Evolutionary conservation across 2,888 invertebrate genomes (phyloP).

Genomic region (Ceriagrion tenellum): DNA sequence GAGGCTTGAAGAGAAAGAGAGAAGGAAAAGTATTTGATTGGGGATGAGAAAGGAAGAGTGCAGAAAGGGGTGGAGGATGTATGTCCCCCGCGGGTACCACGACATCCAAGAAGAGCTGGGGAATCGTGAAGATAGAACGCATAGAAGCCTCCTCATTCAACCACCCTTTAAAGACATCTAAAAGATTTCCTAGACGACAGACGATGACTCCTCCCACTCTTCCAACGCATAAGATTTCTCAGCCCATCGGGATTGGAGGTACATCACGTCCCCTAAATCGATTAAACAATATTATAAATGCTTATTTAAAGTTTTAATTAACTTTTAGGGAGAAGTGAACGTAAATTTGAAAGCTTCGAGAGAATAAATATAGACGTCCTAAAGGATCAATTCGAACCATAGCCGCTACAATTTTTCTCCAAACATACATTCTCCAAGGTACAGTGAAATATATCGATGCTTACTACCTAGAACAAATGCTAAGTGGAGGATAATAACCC

Average conservation of each 20-base stretch:
- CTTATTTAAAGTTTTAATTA: no score
- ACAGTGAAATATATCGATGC: no score
- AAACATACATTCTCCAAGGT: no score
- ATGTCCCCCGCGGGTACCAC: background rate
- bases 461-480: no score
- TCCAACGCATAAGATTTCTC: background rate
- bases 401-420: no score
- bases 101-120: background rate
- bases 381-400: no score
- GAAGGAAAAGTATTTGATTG: constrained; percentile 31
- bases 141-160: background rate
- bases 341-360: no score
- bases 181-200: background rate
- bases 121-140: background rate
- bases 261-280: background rate
- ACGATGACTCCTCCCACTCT: background rate
- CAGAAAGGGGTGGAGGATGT: background rate
- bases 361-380: no score
- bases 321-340: no score
- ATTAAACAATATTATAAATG: background rate
- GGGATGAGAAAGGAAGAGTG: background rate
- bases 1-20: constrained; percentile 65
- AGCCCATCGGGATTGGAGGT: background rate
- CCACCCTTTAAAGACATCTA: background rate
- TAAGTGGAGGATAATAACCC: no score